Evolutionary conservation across 1,140 invertebrate genomes (phyloP), one percentile per base, ranked within the genome.

Genomic region (Phymorhynchus buccinoides): DNA sequence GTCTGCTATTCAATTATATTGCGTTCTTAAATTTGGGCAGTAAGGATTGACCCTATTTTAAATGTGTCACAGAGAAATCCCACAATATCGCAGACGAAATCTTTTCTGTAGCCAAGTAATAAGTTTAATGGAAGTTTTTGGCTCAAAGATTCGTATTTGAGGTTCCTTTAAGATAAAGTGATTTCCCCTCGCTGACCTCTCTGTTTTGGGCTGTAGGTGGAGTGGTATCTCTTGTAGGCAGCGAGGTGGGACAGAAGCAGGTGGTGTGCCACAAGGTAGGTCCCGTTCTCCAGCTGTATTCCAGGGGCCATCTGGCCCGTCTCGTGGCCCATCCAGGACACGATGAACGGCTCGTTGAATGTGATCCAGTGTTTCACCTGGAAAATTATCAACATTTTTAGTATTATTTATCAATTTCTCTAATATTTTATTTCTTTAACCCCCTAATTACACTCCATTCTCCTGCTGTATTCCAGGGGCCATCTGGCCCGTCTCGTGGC

Each of bases 291-390:
- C 52, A 86, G 82, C 22, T 85, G 73, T 6, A 86, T 44, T 6
- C 89, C 90, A 9, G 90, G 87, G 32, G 89, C 90, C 16, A 80
- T 22, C 18, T 73, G 56, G 0, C 89, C 90, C 16, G n/a, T 62
- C 18, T 88, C 90, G 82, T 93, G 90, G 9, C 90, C 93, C 52
- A 86, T 39, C 37, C 80, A 86, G 2, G 86, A 32, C 14, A 90
- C 78, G 0, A 89, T 86, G 0, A 83, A 88, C 1, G 93, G 92
- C 75, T 94, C 93, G 84, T 94, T 94, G 71, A 93, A 87, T 1
- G 93, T 94, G 3, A 93, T 89, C 93, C 92, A 94, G 9, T 84
- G 85, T 71, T 93, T 91, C 0, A 94, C 93, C 86, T 92, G 44
- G 41, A n/a, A n/a, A n/a, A n/a, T n/a, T n/a, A n/a, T n/a, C n/a